A percentile compares a stretch with the other conserved stretches of the same genome.
phyloP scores from a whole-genome alignment of 2,797 vertebrate species.

The Mallotus villosus region DNA sequence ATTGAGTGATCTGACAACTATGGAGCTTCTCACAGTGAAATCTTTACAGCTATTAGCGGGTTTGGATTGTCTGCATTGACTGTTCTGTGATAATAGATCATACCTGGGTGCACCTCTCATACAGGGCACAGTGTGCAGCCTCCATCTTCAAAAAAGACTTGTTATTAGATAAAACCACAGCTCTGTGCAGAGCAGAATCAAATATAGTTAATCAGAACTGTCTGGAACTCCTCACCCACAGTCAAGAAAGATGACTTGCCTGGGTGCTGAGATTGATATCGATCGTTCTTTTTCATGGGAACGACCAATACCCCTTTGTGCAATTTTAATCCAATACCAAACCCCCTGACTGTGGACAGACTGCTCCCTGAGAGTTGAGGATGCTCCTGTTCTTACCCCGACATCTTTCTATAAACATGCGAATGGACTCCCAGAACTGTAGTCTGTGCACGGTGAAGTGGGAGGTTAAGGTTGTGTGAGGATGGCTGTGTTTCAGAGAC shows the following conservation, averaged over 20 bases:
- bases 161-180: conserved; percentile 35
- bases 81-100: conserved; percentile 21
- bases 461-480: not conserved
- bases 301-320: conserved; percentile 39
- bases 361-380: not conserved
- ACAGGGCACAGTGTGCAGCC: conserved; percentile 13
- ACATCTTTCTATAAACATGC: too few species aligned
- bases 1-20: conserved; percentile 19
- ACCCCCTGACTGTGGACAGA: conserved; percentile 34
- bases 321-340: conserved; percentile 16
- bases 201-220: conserved; percentile 29
- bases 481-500: not conserved
- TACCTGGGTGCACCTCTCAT: conserved; percentile 20
- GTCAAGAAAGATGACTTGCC: not conserved
- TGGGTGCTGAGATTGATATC: conserved; percentile 47
- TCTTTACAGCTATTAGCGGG: conserved; percentile 24
- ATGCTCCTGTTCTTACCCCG: not conserved
- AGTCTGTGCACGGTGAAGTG: not conserved
- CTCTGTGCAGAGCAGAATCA: conserved; percentile 28
- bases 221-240: too few species aligned
- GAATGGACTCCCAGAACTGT: too few species aligned
- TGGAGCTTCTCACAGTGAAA: conserved; percentile 11
- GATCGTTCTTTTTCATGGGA: conserved; percentile 46
- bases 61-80: conserved; percentile 37
- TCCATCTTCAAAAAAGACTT: conserved; percentile 15